Percentiles rank a stretch among this genome's conserved stretches.
Conservation (phyloP, 2,113 vertebrate genomes). For the Malurus alboscapulatus region DNA sequence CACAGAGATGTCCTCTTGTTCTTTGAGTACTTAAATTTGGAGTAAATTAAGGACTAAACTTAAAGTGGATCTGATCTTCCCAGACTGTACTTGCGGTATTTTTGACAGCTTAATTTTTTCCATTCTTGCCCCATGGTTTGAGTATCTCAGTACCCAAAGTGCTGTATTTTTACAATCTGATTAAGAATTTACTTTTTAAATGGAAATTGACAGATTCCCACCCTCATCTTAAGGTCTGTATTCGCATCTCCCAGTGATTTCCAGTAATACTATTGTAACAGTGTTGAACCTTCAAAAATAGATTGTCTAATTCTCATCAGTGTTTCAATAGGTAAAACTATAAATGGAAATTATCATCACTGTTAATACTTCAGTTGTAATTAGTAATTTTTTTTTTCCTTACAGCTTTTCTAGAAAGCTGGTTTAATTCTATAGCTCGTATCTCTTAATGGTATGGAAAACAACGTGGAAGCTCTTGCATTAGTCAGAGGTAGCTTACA, state of each 20-base stretch:
- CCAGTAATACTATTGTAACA: accelerated
- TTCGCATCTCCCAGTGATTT: not conserved
- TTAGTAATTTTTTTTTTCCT: not conserved
- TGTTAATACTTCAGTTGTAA: not conserved
- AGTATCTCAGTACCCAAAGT: not conserved
- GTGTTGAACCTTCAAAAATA: not conserved
- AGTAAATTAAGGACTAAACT: not conserved
- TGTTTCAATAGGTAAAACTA: not conserved
- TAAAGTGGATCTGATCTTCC: not conserved
- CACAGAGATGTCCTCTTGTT: not conserved
- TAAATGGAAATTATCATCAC: not conserved
- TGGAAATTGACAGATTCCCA: not conserved
- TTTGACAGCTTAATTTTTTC: not conserved
- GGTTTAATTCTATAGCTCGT: not conserved
- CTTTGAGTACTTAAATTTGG: not conserved
- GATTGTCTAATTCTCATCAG: not conserved
- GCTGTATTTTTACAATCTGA: not conserved
- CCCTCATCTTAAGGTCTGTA: not conserved
- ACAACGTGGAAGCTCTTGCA: not conserved
- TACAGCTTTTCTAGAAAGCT: not conserved
- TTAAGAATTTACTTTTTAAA: not conserved
- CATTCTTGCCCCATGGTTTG: not conserved
- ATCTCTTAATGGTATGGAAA: not conserved
- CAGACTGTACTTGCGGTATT: not conserved
- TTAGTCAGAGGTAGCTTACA: not conserved